Percentiles rank a stretch among this genome's conserved stretches.
phyloP scores from a whole-genome alignment of 2,797 vertebrate species.

The Allobates femoralis region DNA sequence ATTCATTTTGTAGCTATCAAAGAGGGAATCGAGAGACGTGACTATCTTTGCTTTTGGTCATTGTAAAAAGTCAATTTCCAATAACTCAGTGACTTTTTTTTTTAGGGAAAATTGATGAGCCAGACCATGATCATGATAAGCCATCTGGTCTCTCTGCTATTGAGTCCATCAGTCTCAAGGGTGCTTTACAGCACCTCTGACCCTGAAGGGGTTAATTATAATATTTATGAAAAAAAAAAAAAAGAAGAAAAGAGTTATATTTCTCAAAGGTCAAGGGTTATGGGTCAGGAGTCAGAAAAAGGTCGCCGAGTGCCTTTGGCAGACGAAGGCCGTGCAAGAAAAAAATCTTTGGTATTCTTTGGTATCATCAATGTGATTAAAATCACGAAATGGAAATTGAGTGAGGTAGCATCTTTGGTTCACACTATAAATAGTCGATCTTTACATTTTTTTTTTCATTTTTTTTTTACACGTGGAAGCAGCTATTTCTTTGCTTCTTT shows the following conservation, averaged over 20 bases:
- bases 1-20: not conserved
- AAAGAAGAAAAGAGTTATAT: conserved; percentile 76
- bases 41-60: not conserved
- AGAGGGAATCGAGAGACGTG: not conserved
- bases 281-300: conserved; percentile 68
- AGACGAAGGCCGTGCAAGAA: conserved; percentile 91
- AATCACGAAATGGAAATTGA: conserved; percentile 98
- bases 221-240: conserved; percentile 73
- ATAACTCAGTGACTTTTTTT: conserved; percentile 14
- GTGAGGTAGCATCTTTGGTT: conserved; percentile 99
- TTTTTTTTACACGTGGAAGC: conserved; percentile 80
- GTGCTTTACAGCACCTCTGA: conserved; percentile 61
- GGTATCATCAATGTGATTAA: conserved; percentile 99
- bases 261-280: conserved; percentile 75
- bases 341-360: conserved; percentile 99
- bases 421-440: conserved; percentile 97
- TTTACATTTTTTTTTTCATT: conserved; percentile 79
- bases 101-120: conserved; percentile 53
- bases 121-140: conserved; percentile 58
- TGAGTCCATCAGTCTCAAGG: conserved; percentile 59
- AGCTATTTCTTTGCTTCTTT: conserved; percentile 84
- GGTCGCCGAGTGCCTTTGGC: conserved; percentile 85
- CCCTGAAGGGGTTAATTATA: conserved; percentile 67
- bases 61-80: conserved; percentile 1
- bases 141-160: conserved; percentile 63